Conservation (phyloP, 2,113 vertebrate species). For the Theristicus caerulescens region DNA sequence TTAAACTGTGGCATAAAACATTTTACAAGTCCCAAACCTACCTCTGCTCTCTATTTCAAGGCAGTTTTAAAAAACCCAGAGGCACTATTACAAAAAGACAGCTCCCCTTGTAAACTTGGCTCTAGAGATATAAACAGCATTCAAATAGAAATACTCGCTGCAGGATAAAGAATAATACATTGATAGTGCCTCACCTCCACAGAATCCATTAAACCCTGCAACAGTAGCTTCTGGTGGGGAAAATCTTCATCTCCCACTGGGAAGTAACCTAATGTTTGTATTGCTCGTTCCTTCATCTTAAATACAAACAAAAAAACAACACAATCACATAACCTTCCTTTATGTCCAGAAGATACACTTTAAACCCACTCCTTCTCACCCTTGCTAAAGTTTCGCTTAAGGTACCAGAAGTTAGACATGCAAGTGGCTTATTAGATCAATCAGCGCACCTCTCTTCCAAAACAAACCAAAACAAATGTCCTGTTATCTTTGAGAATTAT, state of each 20-base stretch:
- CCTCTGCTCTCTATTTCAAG: not conserved
- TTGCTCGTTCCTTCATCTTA: conserved; percentile 95
- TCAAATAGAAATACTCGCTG: not conserved
- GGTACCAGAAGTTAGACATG: not conserved
- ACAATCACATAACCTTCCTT: not conserved
- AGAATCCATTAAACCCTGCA: conserved; percentile 98
- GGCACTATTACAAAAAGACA: not conserved
- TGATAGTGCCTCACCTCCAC: conserved; percentile 85
- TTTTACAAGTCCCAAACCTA: not conserved
- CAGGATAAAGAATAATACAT: not conserved
- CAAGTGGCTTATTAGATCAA: not conserved
- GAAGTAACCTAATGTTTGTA: conserved; percentile 94
- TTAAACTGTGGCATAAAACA: not conserved
- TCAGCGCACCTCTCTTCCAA: not conserved
- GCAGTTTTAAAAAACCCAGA: not conserved
- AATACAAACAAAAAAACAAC: conserved; percentile 1
- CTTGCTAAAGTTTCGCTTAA: not conserved
- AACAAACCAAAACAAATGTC: not conserved
- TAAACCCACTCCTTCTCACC: not conserved
- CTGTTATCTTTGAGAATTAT: not conserved
- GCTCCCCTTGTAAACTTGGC: not conserved
- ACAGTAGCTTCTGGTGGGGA: conserved; percentile 90
- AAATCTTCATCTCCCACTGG: conserved; percentile 94
- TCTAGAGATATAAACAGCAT: not conserved
- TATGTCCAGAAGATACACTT: not conserved